Evolutionary conservation across 1,140 invertebrate genomes (phyloP), one percentile per base, ranked within the genome.

Genomic region (Paralvinella palmiformis): DNA sequence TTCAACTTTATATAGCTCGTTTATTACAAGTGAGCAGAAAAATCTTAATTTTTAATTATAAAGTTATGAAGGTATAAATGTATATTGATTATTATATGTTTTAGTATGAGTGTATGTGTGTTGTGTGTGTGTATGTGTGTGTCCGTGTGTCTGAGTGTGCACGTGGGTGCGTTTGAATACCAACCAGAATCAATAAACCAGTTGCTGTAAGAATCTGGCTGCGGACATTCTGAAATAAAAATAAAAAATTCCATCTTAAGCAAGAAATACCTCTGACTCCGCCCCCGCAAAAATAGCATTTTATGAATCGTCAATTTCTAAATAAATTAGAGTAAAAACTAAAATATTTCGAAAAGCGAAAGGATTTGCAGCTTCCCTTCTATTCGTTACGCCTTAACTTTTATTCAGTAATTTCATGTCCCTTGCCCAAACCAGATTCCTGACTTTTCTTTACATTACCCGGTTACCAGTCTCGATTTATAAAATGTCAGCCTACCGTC

Each of bases 131-230:
- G n/a, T n/a, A 41, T 13, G 37, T 41, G n/a, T 13, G n/a, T n/a
- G 10, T 41, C n/a, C n/a, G 37, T n/a, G 37, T n/a, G n/a, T n/a
- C n/a, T n/a, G 37, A 13, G 37, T 41, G 10, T 41, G 10, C 10
- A n/a, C 10, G n/a, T 13, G 37, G 10, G n/a, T n/a, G n/a, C 10
- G 37, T 41, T 13, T 13, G 37, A 41, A n/a, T 10, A 63, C 36
- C 62, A 50, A 65, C 63, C 58, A 65, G 32, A n/a, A 65, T 65
- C 13, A 65, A 35, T 13, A 65, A 27, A 17, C 63, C 63, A 10
- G 63, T 61, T 52, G 63, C 55, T n/a, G 58, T 65, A 10, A 65
- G 36, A n/a, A 65, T 61, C 27, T 61, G 56, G 20, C 45, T 60
- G 20, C 48, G 35, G 20, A 65, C 55, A 35, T 61, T 41, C 63